Conservation (phyloP, 2,797 vertebrate species). For the Sebastes minor region DNA sequence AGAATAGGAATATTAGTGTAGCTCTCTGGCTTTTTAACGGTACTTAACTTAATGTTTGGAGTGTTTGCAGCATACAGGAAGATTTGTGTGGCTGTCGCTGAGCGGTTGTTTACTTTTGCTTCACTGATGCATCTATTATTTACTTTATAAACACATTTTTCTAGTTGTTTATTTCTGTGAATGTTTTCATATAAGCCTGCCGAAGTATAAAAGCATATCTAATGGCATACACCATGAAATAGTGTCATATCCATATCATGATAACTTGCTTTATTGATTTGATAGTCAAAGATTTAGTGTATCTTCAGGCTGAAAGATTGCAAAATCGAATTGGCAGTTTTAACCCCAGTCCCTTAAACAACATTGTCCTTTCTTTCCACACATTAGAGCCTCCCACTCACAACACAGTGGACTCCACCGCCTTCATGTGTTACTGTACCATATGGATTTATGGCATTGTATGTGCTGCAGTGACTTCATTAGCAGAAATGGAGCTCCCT, state of each 20-base stretch:
- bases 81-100: too few species aligned
- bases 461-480: constrained; percentile 50
- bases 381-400: not conserved
- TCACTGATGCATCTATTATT: constrained; percentile 6
- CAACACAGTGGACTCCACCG: not conserved
- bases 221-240: not conserved
- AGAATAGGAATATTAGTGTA: constrained; percentile 31
- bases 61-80: not conserved
- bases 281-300: not conserved
- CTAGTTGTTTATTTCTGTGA: not conserved
- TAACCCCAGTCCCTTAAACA: not conserved
- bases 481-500: constrained; percentile 35
- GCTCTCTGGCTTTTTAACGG: constrained; percentile 8
- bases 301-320: not conserved
- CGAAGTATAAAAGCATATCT: not conserved
- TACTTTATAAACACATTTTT: not conserved
- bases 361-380: not conserved
- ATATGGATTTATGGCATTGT: constrained; percentile 23
- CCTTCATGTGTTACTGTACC: not conserved
- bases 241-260: not conserved
- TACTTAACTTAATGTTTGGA: not conserved
- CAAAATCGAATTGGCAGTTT: not conserved
- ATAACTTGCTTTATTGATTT: not conserved
- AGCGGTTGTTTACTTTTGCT: not conserved
- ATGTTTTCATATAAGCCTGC: not conserved